Percentiles rank a stretch among this genome's conserved stretches.
Evolutionary conservation across 1,140 invertebrate genomes (phyloP).

Genomic region (Gryllus bimaculatus): DNA sequence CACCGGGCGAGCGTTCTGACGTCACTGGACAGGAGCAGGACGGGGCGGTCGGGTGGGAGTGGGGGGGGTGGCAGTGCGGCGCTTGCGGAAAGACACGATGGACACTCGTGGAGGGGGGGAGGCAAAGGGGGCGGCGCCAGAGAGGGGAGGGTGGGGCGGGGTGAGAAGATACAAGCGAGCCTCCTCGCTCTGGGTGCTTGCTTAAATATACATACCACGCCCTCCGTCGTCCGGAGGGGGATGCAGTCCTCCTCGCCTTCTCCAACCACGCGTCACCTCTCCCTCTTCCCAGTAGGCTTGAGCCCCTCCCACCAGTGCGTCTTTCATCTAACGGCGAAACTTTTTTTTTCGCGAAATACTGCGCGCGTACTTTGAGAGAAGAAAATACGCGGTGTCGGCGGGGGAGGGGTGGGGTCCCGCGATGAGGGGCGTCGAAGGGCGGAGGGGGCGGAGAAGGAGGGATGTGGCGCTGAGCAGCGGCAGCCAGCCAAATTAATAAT

Average conservation of each 20-base stretch:
- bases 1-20: no score
- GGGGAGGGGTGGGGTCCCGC: neutral
- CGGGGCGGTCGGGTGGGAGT: no score
- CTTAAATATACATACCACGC: neutral
- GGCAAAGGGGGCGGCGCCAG: no score
- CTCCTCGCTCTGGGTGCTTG: neutral
- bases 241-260: no score
- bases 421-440: slow-evolving; percentile 22
- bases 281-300: no score
- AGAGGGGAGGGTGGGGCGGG: no score
- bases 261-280: neutral
- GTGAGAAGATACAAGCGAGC: no score
- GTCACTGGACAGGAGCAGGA: no score
- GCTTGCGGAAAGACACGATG: no score
- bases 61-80: no score
- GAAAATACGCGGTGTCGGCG: slow-evolving; percentile 20
- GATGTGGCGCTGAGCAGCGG: slow-evolving; percentile 20
- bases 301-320: neutral
- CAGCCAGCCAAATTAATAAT: slow-evolving; percentile 7
- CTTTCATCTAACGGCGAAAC: neutral
- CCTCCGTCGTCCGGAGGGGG: neutral
- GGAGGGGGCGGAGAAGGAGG: slow-evolving; percentile 21
- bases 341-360: neutral
- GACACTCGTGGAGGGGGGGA: no score
- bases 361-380: slow-evolving; percentile 22